Evolutionary conservation across 1,140 invertebrate species (phyloP), one percentile per base, ranked within the genome.

Genomic region (Heterodera schachtii): DNA sequence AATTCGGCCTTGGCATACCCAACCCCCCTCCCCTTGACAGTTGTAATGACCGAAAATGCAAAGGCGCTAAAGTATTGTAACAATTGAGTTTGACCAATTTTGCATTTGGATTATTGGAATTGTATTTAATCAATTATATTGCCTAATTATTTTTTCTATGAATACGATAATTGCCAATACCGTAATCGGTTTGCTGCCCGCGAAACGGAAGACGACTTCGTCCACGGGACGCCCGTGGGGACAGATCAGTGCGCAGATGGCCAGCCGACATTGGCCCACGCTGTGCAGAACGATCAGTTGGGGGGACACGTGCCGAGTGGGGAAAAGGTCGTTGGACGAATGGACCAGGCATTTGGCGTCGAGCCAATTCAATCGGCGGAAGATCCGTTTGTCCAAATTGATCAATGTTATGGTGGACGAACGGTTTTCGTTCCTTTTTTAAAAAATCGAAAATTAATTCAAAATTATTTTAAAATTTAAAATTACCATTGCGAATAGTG

Each of bases 201-300:
- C 57, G 16, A 64, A 64, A 19, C 57, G 57, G 57, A 64, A 64
- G 57, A 64, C 57, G 19, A 71, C 69, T 71, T 46, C 69, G 69
- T 46, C 69, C 69, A 71, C 41, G 19, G 31, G 6, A 3, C 69
- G 41, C 31, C 44, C 69, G 31, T 71, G 69, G 31, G 41, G 31
- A 46, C 69, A 71, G 41, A 71, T 19, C 69, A 71, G 19, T 46
- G 69, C 69, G 19, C 44, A 71, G 9, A n/a, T 31, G 69, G 43
- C 69, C 21, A 71, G 6, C 44, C 44, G 8, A 19, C 69, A 71
- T 41, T 71, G 44, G 31, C 44, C 44, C 1, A 46, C 69, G 19
- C 43, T 46, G 31, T 71, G 44, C 69, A 71, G 21, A 11, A 46
- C 44, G 69, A 71, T 46, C 31, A 71, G 3, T 71, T 71, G 9